These are phyloP conservation scores for Seriola rivoliana DNA, from an alignment of 2,113 vertebrate species.

Conservation along the genomic window DNA sequence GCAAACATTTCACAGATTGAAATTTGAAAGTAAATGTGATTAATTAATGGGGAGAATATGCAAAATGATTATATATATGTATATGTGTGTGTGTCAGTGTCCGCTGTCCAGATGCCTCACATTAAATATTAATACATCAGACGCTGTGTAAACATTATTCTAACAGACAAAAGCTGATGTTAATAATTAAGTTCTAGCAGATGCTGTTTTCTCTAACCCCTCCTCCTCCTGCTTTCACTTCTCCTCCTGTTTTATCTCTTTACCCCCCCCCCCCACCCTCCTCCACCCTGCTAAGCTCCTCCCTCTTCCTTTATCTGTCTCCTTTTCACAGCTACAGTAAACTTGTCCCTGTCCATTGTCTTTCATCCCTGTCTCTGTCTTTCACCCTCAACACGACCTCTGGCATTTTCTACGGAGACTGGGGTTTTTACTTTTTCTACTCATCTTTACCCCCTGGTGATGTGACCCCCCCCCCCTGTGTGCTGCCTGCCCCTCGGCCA, in stretches of 20 bases:
- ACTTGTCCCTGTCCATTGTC: neutral
- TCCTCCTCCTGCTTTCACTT: neutral
- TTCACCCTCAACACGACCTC: neutral
- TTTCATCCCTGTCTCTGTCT: neutral
- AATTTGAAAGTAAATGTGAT: too few relatives aligned
- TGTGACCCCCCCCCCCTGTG: neutral
- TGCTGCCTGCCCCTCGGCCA: constrained; percentile 11
- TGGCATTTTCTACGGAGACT: neutral
- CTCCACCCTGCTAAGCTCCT: neutral
- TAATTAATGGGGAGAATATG: too few relatives aligned
- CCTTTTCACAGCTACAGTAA: constrained; percentile 2
- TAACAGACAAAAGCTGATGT: neutral
- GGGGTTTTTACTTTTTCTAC: neutral
- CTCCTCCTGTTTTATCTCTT: neutral
- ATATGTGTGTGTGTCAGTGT: too few relatives aligned
- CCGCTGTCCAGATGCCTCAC: too few relatives aligned
- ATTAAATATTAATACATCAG: too few relatives aligned
- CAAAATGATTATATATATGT: too few relatives aligned
- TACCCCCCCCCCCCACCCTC: too few relatives aligned
- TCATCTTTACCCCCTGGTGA: neutral
- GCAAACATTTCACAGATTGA: too few relatives aligned
- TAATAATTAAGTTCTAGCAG: neutral
- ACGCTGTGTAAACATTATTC: neutral
- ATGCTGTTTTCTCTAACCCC: neutral
- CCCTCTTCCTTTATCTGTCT: constrained; percentile 10